Percentiles rank a stretch among this genome's conserved stretches.
phyloP scores from a whole-genome alignment of 2,113 vertebrate species.

The Indicator maculatus region DNA sequence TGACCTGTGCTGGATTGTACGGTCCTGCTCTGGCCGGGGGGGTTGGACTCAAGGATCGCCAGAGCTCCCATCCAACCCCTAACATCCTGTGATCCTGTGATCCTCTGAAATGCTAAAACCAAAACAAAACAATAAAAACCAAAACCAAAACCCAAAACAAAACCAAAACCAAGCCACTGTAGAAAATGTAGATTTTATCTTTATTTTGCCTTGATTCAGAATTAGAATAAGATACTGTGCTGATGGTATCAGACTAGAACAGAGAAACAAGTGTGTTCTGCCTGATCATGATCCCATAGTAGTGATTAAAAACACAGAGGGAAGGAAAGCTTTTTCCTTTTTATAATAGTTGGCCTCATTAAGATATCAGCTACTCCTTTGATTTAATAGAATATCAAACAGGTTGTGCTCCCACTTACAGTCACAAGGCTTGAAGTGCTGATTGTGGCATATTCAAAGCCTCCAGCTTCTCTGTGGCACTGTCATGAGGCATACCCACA shows the following conservation, averaged over 20 bases:
- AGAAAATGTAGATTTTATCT: slow-evolving; percentile 10
- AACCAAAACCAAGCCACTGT: not conserved
- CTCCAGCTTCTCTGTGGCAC: fast-evolving
- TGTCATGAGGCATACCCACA: fast-evolving
- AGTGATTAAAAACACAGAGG: not conserved
- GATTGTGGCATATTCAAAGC: not conserved
- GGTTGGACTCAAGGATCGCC: no score
- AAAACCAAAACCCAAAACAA: not conserved
- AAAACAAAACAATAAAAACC: no score
- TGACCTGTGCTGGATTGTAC: no score
- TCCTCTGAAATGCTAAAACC: no score
- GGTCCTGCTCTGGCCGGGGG: no score
- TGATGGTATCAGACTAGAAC: not conserved
- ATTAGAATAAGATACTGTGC: not conserved
- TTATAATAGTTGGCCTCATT: not conserved
- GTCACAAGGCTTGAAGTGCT: not conserved
- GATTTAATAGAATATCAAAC: not conserved
- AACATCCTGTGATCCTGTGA: no score
- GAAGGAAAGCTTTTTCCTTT: not conserved
- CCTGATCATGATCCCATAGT: not conserved
- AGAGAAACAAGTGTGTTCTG: not conserved
- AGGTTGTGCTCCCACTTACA: not conserved
- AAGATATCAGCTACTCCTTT: not conserved
- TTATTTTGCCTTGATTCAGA: not conserved
- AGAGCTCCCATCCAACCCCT: no score